Evolutionary conservation across 2,888 invertebrate genomes (phyloP), one percentile per base, ranked within the genome.

Genomic region (Furcula furcula): DNA sequence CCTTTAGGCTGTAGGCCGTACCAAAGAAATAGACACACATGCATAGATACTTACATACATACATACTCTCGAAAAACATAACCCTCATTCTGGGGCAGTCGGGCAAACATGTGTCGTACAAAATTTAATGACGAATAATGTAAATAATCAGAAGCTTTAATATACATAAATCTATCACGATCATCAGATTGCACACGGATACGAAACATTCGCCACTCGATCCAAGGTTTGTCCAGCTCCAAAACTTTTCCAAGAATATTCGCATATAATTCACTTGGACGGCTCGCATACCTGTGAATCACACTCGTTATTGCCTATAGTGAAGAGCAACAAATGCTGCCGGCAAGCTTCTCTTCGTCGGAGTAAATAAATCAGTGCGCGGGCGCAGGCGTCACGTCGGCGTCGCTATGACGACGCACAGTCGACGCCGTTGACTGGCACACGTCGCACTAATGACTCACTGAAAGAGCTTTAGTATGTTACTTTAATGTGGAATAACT

Each of bases 331-430:
- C 59, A 59, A 60, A 57, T 46, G 35, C 35, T 40, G 34, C 31
- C 40, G 26, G 51, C 47, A 47, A 50, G 46, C 37, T 42, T 50
- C 34, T 39, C 41, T 36, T 47, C 38, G 40, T 44, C 36, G 37
- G 46, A 54, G 49, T 60, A 44, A 52, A 65, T 70, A 70, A 69
- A 69, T 70, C 66, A 69, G 43, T 38, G 51, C 46, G 46, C 41
- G 30, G 10, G 51, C 55, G 55, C 55, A 54, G 52, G 63, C 55
- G 61, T 46, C 49, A 44, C 47, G 45, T 46, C 53, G 45, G 37
- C 52, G 54, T 52, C 55, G 45, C 47, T 29, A 35, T 44, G 52
- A 48, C 44, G 52, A 48, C 49, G 37, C 37, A 31, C 40, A 43
- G 15, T 15, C 16, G 43, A 33, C 60, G 52, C 39, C 39, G 48